Evolutionary conservation across 2,797 vertebrate genomes (phyloP).

Genomic region (Leptatherina wallacei): DNA sequence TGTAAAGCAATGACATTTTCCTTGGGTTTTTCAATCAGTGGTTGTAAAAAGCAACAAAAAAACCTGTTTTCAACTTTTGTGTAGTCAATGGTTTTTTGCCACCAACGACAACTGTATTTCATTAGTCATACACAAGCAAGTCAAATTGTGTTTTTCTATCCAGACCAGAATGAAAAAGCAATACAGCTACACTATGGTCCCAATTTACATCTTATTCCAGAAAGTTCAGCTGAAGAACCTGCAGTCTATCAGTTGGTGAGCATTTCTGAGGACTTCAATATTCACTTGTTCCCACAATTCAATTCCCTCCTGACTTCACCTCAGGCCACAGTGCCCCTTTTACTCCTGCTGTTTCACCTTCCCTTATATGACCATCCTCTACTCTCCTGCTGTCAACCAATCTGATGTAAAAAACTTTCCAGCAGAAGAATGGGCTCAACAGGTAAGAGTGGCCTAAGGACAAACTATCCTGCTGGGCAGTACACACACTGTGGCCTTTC

Average conservation of each 20-base stretch:
- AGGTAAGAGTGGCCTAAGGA: slow-evolving; percentile 72
- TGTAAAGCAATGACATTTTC: not conserved
- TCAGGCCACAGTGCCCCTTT: slow-evolving; percentile 58
- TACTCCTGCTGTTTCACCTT: slow-evolving; percentile 69
- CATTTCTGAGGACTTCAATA: slow-evolving; percentile 38
- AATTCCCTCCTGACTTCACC: slow-evolving; percentile 52
- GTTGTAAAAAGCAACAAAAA: not conserved
- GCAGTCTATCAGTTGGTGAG: not conserved
- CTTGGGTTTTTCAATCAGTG: not conserved
- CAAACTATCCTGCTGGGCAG: slow-evolving; percentile 60
- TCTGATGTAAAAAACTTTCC: slow-evolving; percentile 58
- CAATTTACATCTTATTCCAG: not conserved
- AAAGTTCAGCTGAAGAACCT: not conserved
- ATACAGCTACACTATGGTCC: not conserved
- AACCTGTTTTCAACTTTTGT: not conserved
- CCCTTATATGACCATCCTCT: slow-evolving; percentile 60
- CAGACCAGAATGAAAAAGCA: not conserved
- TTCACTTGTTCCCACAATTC: slow-evolving; percentile 46
- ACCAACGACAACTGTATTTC: not conserved
- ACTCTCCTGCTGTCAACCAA: slow-evolving; percentile 56
- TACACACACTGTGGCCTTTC: slow-evolving; percentile 55
- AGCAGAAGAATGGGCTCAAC: slow-evolving; percentile 55
- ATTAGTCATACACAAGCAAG: not conserved
- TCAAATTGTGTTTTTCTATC: not conserved
- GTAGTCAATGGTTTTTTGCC: too few relatives aligned